Conservation (phyloP, 2,888 invertebrate genomes). For the Anthrax anthrax region DNA sequence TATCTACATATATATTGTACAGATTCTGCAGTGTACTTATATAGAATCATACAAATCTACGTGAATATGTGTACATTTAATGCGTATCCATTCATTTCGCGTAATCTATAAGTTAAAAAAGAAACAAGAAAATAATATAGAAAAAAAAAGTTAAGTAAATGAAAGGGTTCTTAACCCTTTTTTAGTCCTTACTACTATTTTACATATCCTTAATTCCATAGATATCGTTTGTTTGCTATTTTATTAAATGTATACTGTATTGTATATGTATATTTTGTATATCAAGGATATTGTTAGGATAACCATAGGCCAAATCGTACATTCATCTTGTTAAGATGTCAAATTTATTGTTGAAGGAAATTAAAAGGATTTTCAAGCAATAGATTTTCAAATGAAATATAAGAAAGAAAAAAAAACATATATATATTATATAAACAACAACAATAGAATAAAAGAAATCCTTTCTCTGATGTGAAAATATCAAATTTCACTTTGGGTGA, state of each 20-base stretch:
- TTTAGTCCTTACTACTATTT: no score
- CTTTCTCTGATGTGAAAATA: neutral
- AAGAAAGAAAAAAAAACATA: no score
- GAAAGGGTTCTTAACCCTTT: neutral
- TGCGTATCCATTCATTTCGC: no score
- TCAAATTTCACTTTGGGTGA: neutral
- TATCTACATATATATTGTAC: neutral
- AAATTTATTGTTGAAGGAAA: conserved; percentile 1
- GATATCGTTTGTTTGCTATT: neutral
- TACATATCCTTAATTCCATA: no score
- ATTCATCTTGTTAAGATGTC: neutral
- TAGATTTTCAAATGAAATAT: neutral
- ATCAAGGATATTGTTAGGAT: neutral
- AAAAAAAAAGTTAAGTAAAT: neutral
- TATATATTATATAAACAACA: no score
- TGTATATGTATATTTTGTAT: neutral
- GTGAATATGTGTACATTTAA: no score
- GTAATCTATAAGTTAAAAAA: no score
- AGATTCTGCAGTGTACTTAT: neutral
- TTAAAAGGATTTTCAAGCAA: neutral
- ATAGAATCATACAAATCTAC: neutral
- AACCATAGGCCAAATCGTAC: conserved; percentile 1
- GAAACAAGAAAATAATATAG: no score
- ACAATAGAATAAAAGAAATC: no score
- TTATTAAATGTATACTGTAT: neutral